These are phyloP conservation scores for Ecliptopera silaceata DNA, from an alignment of 2,888 invertebrate genomes.

Conservation along the genomic window DNA sequence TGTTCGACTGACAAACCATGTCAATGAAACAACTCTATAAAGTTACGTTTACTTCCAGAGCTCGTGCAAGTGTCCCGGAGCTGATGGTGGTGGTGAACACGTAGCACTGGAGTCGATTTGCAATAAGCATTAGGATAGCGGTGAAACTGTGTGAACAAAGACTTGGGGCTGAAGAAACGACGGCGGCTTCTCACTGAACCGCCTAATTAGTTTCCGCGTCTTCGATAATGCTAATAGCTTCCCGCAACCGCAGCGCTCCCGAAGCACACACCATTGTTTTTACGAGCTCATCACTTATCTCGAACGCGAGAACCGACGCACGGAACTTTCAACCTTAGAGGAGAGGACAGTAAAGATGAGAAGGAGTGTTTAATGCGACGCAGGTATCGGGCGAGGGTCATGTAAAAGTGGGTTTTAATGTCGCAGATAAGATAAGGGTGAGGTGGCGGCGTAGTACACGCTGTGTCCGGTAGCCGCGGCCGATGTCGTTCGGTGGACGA, in stretches of 20 bases:
- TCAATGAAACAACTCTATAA: too few relatives aligned
- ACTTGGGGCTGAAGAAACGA: not conserved
- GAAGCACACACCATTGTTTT: slow-evolving; percentile 47
- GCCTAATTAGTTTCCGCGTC: slow-evolving; percentile 56
- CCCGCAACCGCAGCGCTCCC: slow-evolving; percentile 40
- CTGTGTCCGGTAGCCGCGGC: slow-evolving; percentile 29
- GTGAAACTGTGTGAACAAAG: slow-evolving; percentile 9
- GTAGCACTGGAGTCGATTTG: not conserved
- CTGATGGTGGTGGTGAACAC: not conserved
- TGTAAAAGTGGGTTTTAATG: slow-evolving; percentile 54
- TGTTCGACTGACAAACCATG: too few relatives aligned
- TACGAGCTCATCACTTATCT: slow-evolving; percentile 40
- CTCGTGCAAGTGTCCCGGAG: too few relatives aligned
- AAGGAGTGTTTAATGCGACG: not conserved
- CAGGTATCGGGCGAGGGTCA: slow-evolving; percentile 29
- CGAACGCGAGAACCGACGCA: not conserved
- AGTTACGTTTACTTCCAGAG: too few relatives aligned
- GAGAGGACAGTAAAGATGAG: not conserved
- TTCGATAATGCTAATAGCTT: too few relatives aligned
- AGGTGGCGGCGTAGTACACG: slow-evolving; percentile 39
- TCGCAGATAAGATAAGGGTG: slow-evolving; percentile 59
- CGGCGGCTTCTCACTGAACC: slow-evolving; percentile 7
- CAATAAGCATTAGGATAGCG: not conserved
- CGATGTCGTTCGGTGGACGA: slow-evolving; percentile 8
- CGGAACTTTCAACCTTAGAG: slow-evolving; percentile 9